A percentile compares a stretch with the other conserved stretches of the same genome.
phyloP scores from a whole-genome alignment of 2,888 invertebrate genomes.

The Elaeidobius kamerunicus region DNA sequence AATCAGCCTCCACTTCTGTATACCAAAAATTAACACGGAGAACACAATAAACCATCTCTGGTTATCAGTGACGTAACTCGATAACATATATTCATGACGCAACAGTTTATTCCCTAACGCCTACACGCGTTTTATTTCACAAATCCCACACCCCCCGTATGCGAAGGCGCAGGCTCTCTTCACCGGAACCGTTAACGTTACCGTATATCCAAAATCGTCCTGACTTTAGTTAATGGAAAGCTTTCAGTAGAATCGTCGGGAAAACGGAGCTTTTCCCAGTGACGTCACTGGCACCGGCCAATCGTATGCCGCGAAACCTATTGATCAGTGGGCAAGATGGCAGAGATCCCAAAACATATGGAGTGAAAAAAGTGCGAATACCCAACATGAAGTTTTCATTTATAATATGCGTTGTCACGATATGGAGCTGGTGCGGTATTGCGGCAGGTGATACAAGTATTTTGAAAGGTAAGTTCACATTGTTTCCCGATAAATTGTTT shows the following conservation, averaged over 20 bases:
- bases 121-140: no score
- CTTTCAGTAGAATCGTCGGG: conserved; percentile 30
- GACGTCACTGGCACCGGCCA: conserved; percentile 36
- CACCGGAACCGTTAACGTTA: conserved; percentile 8
- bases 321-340: conserved; percentile 48
- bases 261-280: conserved; percentile 26
- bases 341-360: conserved; percentile 48
- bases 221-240: conserved; percentile 34
- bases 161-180: conserved; percentile 21
- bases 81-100: no score
- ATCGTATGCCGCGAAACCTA: conserved; percentile 44
- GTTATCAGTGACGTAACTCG: no score
- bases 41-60: no score
- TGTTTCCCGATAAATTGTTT: no score
- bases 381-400: conserved; percentile 39
- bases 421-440: conserved; percentile 43
- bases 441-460: conserved; percentile 39
- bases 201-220: conserved; percentile 3
- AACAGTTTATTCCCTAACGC: no score
- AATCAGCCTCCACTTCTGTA: no score
- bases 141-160: conserved; percentile 14
- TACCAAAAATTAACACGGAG: no score
- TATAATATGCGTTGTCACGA: conserved; percentile 42
- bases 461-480: conserved; percentile 16
- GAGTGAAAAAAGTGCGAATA: conserved; percentile 42